Percentiles rank a stretch among this genome's conserved stretches.
These are phyloP conservation scores for Taxidea taxus DNA, from an alignment of 2,113 vertebrate species.

Conservation along the genomic window DNA sequence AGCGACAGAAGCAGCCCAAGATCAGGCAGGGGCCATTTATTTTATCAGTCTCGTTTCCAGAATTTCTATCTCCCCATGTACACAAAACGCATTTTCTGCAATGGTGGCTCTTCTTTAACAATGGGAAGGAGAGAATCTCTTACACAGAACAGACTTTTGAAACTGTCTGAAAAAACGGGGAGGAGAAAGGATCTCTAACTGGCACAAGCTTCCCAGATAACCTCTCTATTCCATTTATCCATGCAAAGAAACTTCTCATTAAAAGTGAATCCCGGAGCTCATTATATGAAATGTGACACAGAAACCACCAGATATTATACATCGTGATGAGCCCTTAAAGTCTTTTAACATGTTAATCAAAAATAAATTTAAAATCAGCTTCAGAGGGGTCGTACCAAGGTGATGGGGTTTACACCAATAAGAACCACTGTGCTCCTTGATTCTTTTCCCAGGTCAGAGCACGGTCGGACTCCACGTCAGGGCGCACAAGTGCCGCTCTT, in stretches of 20 bases:
- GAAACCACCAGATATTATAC: background rate
- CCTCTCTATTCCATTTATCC: background rate
- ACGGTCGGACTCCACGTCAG: background rate
- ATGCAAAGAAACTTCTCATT: background rate
- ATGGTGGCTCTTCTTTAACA: background rate
- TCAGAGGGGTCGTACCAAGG: background rate
- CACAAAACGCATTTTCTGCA: background rate
- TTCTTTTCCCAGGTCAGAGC: background rate
- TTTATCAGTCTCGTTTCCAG: background rate
- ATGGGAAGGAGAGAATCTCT: background rate
- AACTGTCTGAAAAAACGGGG: background rate
- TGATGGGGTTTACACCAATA: background rate
- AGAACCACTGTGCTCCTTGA: background rate
- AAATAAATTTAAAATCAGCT: slow-evolving; percentile 9
- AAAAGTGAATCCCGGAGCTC: slow-evolving; percentile 13
- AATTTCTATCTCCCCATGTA: background rate
- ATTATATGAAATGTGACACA: slow-evolving; percentile 21
- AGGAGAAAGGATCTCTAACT: background rate
- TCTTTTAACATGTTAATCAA: background rate
- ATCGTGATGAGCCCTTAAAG: background rate
- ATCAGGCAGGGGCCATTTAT: background rate
- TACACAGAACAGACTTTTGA: background rate
- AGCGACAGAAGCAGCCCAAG: background rate
- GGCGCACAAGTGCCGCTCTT: background rate
- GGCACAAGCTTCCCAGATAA: background rate